phyloP scores from a whole-genome alignment of 1,140 invertebrate species.

The Teleopsis dalmanni region DNA sequence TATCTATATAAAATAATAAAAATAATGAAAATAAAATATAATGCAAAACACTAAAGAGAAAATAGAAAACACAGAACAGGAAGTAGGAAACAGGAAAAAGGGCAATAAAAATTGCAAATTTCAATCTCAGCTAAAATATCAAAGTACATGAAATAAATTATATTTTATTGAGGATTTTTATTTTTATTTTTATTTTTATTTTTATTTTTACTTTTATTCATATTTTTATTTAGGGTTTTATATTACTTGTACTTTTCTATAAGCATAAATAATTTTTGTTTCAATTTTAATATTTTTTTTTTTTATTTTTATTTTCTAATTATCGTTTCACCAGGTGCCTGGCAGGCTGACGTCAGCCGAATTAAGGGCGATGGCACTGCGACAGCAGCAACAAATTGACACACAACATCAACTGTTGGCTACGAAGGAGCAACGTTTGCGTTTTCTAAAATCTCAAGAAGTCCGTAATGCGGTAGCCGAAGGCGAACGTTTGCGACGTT shows the following conservation, averaged over 20 bases:
- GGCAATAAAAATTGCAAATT: too few species aligned
- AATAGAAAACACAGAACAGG: too few species aligned
- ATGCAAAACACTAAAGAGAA: not conserved
- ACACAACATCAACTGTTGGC: conserved; percentile 82
- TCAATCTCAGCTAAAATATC: too few species aligned
- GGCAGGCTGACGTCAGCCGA: conserved; percentile 80
- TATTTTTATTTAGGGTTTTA: too few species aligned
- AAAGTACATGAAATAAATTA: too few species aligned
- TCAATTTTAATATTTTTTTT: not conserved
- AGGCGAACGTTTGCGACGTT: conserved; percentile 74
- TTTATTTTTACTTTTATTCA: not conserved
- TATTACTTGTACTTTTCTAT: too few species aligned
- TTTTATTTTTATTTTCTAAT: conserved; percentile 33
- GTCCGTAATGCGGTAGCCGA: conserved; percentile 59
- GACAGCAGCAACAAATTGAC: conserved; percentile 94
- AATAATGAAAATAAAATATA: not conserved
- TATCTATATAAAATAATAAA: not conserved
- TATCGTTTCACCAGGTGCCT: too few species aligned
- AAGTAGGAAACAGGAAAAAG: too few species aligned
- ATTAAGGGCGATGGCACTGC: conserved; percentile 90
- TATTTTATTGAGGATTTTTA: too few species aligned
- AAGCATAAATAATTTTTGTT: not conserved
- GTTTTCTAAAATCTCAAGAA: conserved; percentile 90
- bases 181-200: not conserved
- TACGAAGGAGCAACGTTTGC: conserved; percentile 85